These are phyloP conservation scores for Drosophila mimetica DNA, from an alignment of 2,888 invertebrate species.

Conservation along the genomic window DNA sequence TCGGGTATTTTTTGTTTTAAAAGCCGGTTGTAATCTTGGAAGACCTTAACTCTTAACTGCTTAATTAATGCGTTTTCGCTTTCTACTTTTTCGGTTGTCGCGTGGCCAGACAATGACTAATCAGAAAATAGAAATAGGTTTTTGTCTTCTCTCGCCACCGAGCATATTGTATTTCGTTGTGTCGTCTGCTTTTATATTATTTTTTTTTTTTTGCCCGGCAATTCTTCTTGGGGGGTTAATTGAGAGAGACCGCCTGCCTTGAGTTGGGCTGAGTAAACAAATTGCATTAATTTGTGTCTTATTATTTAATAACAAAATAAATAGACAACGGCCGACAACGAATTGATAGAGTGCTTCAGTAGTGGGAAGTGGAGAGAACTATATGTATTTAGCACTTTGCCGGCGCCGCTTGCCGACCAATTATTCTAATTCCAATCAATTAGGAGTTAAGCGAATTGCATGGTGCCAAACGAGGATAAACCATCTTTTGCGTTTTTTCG, in stretches of 20 bases:
- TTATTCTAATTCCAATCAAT: constrained; percentile 65
- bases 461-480: constrained; percentile 33
- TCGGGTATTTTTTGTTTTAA: constrained; percentile 15
- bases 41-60: constrained; percentile 35
- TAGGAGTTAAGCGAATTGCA: constrained; percentile 56
- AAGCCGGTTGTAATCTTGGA: constrained; percentile 29
- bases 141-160: constrained; percentile 8
- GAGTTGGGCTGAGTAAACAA: constrained; percentile 65
- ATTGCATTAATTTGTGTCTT: constrained; percentile 77
- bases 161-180: constrained; percentile 17
- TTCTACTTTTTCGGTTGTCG: constrained; percentile 56
- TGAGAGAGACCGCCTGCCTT: constrained; percentile 29
- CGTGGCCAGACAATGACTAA: constrained; percentile 74
- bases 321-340: constrained; percentile 62
- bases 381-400: constrained; percentile 50
- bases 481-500: background rate
- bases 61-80: constrained; percentile 71
- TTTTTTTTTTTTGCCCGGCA: constrained; percentile 17
- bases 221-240: constrained; percentile 39
- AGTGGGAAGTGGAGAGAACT: background rate
- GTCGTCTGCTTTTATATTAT: constrained; percentile 15
- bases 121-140: constrained; percentile 35
- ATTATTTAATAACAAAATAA: constrained; percentile 78
- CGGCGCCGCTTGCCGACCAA: constrained; percentile 50
- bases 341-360: constrained; percentile 47